Conservation (phyloP, 1,140 invertebrate genomes). For the Amyelois transitella region DNA sequence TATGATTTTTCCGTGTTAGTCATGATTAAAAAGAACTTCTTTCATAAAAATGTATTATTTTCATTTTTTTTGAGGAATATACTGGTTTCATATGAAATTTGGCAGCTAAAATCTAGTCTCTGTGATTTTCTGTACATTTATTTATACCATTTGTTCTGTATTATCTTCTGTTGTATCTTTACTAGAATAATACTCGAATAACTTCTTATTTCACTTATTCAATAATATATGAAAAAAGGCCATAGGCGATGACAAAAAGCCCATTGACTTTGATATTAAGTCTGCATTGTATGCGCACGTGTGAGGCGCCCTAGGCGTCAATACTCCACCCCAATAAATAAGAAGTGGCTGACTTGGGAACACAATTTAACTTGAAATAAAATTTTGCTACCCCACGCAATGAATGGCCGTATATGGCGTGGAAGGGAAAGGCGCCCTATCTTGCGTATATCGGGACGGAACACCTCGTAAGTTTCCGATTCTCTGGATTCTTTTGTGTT, state of each 20-base stretch:
- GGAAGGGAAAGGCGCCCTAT: conserved; percentile 49
- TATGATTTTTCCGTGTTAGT: too few relatives aligned
- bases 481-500: conserved; percentile 51
- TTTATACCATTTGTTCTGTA: too few relatives aligned
- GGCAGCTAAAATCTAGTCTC: too few relatives aligned
- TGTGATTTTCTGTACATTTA: too few relatives aligned
- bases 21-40: conserved; percentile 18
- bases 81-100: too few relatives aligned
- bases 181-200: conserved; percentile 17
- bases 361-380: conserved; percentile 71
- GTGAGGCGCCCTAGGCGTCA: conserved; percentile 23
- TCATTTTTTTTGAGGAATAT: too few relatives aligned
- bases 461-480: conserved; percentile 56
- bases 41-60: conserved; percentile 19
- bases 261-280: conserved; percentile 42
- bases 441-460: conserved; percentile 43
- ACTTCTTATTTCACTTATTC: conserved; percentile 17
- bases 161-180: too few relatives aligned
- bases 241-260: conserved; percentile 31
- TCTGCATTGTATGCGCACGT: conserved; percentile 23
- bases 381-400: conserved; percentile 58
- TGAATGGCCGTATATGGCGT: conserved; percentile 58
- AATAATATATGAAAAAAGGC: conserved; percentile 42
- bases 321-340: conserved; percentile 50
- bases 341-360: conserved; percentile 55